These are phyloP conservation scores for Myoxocephalus aenaeus DNA, from an alignment of 2,797 vertebrate genomes.

Conservation along the genomic window DNA sequence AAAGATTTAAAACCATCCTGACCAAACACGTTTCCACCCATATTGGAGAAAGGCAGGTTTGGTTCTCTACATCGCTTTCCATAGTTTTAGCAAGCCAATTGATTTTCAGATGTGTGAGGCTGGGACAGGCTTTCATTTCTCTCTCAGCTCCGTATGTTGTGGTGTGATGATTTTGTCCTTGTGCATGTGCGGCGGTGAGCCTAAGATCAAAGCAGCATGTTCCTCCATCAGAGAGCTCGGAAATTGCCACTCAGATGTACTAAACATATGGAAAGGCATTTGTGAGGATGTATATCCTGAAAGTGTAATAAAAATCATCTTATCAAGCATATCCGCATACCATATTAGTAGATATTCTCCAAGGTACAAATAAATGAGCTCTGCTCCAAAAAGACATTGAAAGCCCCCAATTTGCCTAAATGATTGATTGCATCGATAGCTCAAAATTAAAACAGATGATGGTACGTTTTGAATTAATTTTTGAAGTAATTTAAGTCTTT, in stretches of 20 bases:
- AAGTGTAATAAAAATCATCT: conserved; percentile 54
- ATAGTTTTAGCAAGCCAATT: conserved; percentile 8
- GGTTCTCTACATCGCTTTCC: conserved; percentile 21
- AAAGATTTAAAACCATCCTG: conserved; percentile 6
- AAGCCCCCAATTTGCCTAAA: conserved; percentile 40
- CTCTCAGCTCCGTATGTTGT: conserved; percentile 30
- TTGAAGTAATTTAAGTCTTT: conserved; percentile 32
- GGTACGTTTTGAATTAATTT: conserved; percentile 33
- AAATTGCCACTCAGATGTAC: conserved; percentile 44
- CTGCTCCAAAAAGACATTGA: conserved; percentile 31
- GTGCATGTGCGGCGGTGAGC: conserved; percentile 20
- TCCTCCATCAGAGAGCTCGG: conserved; percentile 40
- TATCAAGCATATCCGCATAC: conserved; percentile 24
- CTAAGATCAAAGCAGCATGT: conserved; percentile 45
- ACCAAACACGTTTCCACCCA: conserved; percentile 3
- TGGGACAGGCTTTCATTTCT: conserved; percentile 35
- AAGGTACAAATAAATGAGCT: conserved; percentile 57
- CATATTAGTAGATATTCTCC: conserved; percentile 27
- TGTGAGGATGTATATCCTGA: conserved; percentile 21
- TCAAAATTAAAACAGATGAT: conserved; percentile 61
- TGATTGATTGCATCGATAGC: conserved; percentile 53
- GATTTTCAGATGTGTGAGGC: conserved; percentile 41
- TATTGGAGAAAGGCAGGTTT: not conserved
- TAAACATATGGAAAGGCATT: conserved; percentile 41
- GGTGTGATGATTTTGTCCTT: conserved; percentile 31